Percentiles rank a stretch among this genome's conserved stretches.
These are phyloP conservation scores for Brachionus manjavacas DNA, from an alignment of 1,140 invertebrate genomes.

Conservation along the genomic window DNA sequence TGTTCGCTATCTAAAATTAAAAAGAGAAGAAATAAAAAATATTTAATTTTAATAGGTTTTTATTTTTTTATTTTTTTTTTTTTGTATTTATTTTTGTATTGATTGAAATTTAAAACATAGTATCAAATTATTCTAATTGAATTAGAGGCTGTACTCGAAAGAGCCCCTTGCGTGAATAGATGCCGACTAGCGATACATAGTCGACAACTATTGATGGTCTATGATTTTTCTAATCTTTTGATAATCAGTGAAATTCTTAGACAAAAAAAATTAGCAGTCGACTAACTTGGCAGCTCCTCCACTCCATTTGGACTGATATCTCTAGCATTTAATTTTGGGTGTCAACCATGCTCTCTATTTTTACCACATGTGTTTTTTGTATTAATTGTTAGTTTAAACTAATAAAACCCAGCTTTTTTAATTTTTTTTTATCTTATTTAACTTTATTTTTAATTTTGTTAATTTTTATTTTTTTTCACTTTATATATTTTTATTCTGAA, in stretches of 20 bases:
- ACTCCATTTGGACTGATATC: too few species aligned
- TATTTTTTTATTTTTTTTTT: not conserved
- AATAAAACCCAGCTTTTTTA: too few species aligned
- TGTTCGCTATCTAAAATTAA: not conserved
- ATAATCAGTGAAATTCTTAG: not conserved
- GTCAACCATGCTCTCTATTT: too few species aligned
- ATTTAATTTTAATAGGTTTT: constrained; percentile 18
- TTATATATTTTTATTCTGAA: too few species aligned
- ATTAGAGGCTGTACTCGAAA: not conserved
- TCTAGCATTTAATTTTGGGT: too few species aligned
- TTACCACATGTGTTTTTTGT: too few species aligned
- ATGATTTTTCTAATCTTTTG: constrained; percentile 26
- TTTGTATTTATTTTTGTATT: not conserved
- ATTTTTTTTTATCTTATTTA: too few species aligned
- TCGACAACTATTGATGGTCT: constrained; percentile 9
- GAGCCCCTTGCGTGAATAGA: not conserved
- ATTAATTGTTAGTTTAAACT: too few species aligned
- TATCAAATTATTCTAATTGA: constrained; percentile 33
- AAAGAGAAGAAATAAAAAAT: not conserved
- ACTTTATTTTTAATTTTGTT: too few species aligned
- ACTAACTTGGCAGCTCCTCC: too few species aligned
- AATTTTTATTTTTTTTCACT: too few species aligned
- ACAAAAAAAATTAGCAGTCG: not conserved
- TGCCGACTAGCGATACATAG: not conserved
- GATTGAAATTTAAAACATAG: constrained; percentile 33